Evolutionary conservation across 2,888 invertebrate genomes (phyloP).

Genomic region (Exocentrus adspersus): DNA sequence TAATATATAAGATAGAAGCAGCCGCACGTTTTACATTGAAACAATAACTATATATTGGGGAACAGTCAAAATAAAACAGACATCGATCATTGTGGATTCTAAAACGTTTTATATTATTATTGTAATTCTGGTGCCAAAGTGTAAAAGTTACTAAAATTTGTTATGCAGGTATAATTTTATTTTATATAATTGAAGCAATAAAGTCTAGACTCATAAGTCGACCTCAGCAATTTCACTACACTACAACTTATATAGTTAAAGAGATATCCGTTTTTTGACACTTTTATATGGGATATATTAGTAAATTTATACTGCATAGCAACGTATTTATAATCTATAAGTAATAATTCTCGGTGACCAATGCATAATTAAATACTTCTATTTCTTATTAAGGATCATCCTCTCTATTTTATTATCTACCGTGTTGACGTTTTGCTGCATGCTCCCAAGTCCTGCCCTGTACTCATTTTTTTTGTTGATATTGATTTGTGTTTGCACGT

Average conservation of each 20-base stretch:
- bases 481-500: constrained; percentile 12
- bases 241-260: constrained; percentile 11
- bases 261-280: constrained; percentile 34
- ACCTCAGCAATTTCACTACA: constrained; percentile 15
- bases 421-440: constrained; percentile 20
- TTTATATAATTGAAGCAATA: constrained; percentile 50
- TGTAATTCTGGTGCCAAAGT: constrained; percentile 64
- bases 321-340: constrained; percentile 40
- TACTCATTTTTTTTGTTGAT: constrained; percentile 20
- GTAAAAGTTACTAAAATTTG: constrained; percentile 60
- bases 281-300: constrained; percentile 36
- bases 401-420: constrained; percentile 35
- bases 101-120: constrained; percentile 56
- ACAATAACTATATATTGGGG: constrained; percentile 58
- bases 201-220: constrained; percentile 31
- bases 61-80: constrained; percentile 57
- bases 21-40: constrained; percentile 46
- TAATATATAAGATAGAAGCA: constrained; percentile 31
- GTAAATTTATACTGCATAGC: constrained; percentile 51
- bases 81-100: constrained; percentile 62
- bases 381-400: constrained; percentile 48
- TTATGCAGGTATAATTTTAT: constrained; percentile 51
- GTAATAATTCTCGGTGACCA: constrained; percentile 51
- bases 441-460: constrained; percentile 15
- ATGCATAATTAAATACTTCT: constrained; percentile 48